Conservation (phyloP, 2,888 invertebrate species). For the Melinopterus prodromus region DNA sequence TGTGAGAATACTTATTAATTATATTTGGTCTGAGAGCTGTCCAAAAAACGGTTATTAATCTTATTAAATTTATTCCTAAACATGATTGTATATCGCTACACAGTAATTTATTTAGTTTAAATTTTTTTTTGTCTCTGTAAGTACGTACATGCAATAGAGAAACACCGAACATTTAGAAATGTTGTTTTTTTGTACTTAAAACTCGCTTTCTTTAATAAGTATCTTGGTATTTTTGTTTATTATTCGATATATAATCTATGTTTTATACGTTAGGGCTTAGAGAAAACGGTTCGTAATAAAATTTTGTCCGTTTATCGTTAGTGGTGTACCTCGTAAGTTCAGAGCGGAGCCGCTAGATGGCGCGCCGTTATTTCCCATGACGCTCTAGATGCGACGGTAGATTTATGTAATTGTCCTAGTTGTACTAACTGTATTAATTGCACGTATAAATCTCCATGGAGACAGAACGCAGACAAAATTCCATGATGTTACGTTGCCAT, state of each 20-base stretch:
- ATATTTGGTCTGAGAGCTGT: background rate
- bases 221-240: background rate
- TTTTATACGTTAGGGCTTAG: background rate
- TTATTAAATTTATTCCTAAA: conserved; percentile 9
- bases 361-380: background rate
- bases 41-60: background rate
- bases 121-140: conserved; percentile 7
- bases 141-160: conserved; percentile 26
- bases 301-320: background rate
- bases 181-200: background rate
- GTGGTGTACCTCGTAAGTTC: background rate
- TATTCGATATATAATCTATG: background rate
- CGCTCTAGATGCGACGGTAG: background rate
- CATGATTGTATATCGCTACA: conserved; percentile 47
- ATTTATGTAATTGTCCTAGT: conserved; percentile 4
- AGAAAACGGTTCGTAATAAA: background rate
- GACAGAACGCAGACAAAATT: no score
- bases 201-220: background rate
- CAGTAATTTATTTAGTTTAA: conserved; percentile 13
- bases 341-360: background rate
- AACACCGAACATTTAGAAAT: conserved; percentile 26
- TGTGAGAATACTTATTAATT: background rate
- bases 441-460: background rate
- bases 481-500: no score
- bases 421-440: background rate